A percentile compares a stretch with the other conserved stretches of the same genome.
phyloP scores from a whole-genome alignment of 2,797 vertebrate species.

The Pygocentrus nattereri region DNA sequence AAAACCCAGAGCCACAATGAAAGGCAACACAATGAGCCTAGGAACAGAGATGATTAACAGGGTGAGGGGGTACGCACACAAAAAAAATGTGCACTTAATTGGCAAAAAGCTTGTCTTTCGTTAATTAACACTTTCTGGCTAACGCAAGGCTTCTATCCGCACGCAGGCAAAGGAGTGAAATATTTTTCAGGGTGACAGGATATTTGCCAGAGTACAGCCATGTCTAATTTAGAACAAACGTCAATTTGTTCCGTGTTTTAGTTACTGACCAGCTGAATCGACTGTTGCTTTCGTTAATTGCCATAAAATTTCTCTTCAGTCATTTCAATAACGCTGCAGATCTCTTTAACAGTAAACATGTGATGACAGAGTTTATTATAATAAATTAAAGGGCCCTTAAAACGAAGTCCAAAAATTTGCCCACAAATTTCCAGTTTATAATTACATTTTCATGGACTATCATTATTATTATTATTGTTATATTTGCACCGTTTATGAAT shows the following conservation, averaged over 20 bases:
- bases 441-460: neutral
- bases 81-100: slow-evolving; percentile 79
- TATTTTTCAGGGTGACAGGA: slow-evolving; percentile 80
- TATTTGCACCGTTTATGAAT: slow-evolving; percentile 2
- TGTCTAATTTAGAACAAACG: slow-evolving; percentile 67
- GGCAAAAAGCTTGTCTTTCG: slow-evolving; percentile 85
- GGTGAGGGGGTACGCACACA: slow-evolving; percentile 62
- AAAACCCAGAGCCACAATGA: slow-evolving; percentile 75
- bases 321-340: neutral
- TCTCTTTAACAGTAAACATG: neutral
- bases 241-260: slow-evolving; percentile 39
- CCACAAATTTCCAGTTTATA: neutral
- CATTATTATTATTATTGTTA: neutral
- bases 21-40: slow-evolving; percentile 78
- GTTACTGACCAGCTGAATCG: slow-evolving; percentile 36
- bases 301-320: slow-evolving; percentile 19
- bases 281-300: slow-evolving; percentile 36
- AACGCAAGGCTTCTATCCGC: slow-evolving; percentile 84
- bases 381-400: neutral
- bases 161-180: slow-evolving; percentile 81
- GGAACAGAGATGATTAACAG: slow-evolving; percentile 83
- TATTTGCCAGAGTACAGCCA: slow-evolving; percentile 57
- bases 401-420: neutral
- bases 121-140: slow-evolving; percentile 91
- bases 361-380: slow-evolving; percentile 20